Base-by-base conservation (phyloP, 1,140 invertebrate species). In the Neodiprion fabricii region DNA sequence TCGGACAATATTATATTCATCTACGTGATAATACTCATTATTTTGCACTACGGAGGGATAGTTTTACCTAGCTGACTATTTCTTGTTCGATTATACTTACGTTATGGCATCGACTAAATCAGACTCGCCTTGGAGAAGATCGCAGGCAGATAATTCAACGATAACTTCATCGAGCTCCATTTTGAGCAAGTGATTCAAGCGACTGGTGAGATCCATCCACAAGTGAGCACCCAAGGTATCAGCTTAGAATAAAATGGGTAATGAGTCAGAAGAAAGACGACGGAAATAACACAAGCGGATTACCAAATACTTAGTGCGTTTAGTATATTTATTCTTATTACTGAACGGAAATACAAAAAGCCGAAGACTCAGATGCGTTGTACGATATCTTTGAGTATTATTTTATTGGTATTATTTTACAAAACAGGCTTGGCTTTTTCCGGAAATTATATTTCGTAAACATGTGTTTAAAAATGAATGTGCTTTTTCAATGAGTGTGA, bases 111-210 rank as follows among this genome's bases (percentile, higher is more conserved):
- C 48, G 4, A 71, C 70, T 48, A 71, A n/a, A 4, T 48, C 10
- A 12, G 21, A 23, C 14, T 71, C 70, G 4, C 70, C 70, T 49
- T 71, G 70, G 11, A 71, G 48, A 23, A 71, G 48, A 17, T 71
- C 70, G 47, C 70, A 71, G n/a, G 48, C 70, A 14, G 70, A 71
- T 71, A 71, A 71, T 49, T 71, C 70, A 21, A 71, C 28, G 48
- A 71, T 71, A 47, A 50, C 70, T 71, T 71, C 70, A 21, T 71
- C 48, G 21, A 71, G 70, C n/a, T 71, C n/a, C 48, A 40, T 47
- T 48, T 71, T 71, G 12, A 71, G 48, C 21, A 48, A 9, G 23
- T 71, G 23, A 23, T 9, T 71, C 48, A 71, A 49, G 11, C 11
- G 11, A 11, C 21, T 14, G 9, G 23, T n/a, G 9, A 71, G 48